These are phyloP conservation scores for Gobius niger DNA, from an alignment of 2,113 vertebrate species.

Conservation along the genomic window DNA sequence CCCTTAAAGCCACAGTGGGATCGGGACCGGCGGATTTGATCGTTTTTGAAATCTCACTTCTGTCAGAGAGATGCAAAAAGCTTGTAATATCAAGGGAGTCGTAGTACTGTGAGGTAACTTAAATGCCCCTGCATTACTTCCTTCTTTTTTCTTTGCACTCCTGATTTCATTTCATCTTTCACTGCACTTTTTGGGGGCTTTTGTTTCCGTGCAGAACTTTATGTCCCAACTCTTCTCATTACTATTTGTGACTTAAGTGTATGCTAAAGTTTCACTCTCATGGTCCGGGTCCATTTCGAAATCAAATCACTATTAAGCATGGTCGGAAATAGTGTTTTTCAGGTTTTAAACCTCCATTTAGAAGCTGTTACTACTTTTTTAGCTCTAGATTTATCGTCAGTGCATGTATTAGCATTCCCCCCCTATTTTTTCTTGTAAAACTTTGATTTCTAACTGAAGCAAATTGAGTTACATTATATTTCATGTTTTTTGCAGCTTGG, in stretches of 20 bases:
- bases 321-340: too few species aligned
- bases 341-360: too few species aligned
- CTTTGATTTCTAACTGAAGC: too few species aligned
- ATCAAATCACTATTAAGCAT: too few species aligned
- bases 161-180: constrained; percentile 1
- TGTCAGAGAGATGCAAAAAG: constrained; percentile 32
- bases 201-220: not conserved
- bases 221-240: not conserved
- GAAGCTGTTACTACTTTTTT: too few species aligned
- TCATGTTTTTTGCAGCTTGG: too few species aligned
- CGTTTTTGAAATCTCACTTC: constrained; percentile 21
- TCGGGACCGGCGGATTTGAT: not conserved
- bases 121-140: not conserved
- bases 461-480: too few species aligned
- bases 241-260: not conserved
- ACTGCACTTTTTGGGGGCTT: not conserved
- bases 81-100: constrained; percentile 35
- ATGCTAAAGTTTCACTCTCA: too few species aligned
- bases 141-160: not conserved
- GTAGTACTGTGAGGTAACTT: not conserved
- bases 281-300: too few species aligned
- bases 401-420: too few species aligned
- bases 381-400: too few species aligned
- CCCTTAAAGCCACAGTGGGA: constrained; percentile 18
- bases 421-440: too few species aligned